Evolutionary conservation across 2,797 vertebrate genomes (phyloP).

Genomic region (Silurus lanzhouensis): DNA sequence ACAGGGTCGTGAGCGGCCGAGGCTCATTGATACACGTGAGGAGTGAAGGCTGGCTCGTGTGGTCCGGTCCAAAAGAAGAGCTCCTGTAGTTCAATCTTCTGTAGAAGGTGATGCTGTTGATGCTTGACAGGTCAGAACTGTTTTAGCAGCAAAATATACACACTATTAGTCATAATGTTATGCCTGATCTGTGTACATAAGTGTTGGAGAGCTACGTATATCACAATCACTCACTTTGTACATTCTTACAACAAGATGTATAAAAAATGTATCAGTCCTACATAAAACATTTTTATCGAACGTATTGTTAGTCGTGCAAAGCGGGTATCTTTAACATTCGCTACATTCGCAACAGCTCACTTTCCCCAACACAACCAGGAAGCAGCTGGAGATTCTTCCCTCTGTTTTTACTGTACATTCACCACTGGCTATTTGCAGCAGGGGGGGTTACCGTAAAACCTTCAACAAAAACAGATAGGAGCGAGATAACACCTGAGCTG

Average conservation of each 20-base stretch:
- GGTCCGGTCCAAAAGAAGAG: no score
- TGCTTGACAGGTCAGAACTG: no score
- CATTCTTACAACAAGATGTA: background rate
- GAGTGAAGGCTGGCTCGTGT: no score
- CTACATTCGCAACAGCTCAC: background rate
- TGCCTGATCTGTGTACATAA: no score
- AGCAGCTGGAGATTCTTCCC: background rate
- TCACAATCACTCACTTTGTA: background rate
- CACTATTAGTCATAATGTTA: no score
- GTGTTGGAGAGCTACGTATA: background rate
- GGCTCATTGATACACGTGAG: no score
- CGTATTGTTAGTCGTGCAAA: background rate
- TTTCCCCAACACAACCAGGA: slow-evolving; percentile 28
- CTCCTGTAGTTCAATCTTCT: no score
- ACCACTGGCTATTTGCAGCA: background rate
- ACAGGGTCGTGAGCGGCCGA: no score
- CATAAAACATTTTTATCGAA: background rate
- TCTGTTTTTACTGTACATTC: slow-evolving; percentile 3
- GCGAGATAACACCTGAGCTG: slow-evolving; percentile 40
- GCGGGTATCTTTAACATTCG: background rate
- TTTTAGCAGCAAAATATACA: no score
- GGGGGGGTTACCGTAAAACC: slow-evolving; percentile 24
- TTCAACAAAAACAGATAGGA: slow-evolving; percentile 40
- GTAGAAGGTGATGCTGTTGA: no score
- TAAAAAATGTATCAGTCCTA: background rate